Evolutionary conservation across 2,113 vertebrate genomes (phyloP), one percentile per base, ranked within the genome.

Genomic region (Cyphomyrus plagiostoma): DNA sequence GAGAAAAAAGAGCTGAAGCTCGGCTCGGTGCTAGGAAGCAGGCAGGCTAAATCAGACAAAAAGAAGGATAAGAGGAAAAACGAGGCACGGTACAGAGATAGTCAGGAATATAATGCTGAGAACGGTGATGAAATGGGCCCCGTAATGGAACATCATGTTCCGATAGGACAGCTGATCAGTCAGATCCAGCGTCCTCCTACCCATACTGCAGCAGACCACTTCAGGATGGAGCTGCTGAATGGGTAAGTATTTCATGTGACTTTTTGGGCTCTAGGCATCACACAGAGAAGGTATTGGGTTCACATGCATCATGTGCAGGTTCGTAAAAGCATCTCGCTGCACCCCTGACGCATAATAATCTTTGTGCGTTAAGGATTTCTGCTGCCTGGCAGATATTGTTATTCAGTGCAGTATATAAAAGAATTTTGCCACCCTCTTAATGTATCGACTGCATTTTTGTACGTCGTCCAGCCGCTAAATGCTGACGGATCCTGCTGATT

Each of bases 1-100:
- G 97, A 98, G 92, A 98, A 96, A 93, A 98, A 97, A 90, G 98
- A 98, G 70, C 49, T 93, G n/a, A 98, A 96, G 93, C 94, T 93
- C 15, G 95, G 94, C 88, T 96, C 96, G 0, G 95, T 96, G 87
- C 96, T 97, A 49, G 96, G 95, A 91, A 96, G 94, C 90, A 98
- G 96, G 91, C 96, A 96, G 93, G 80, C 93, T 39, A 98, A 96
- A 94, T 91, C 94, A 0, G 97, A 98, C 90, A 97, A 96, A 91
- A 97, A 95, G 91, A 98, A 97, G 92, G 97, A 98, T 2, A 97
- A 95, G 93, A 97, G 96, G 93, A 97, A 96, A 92, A 93, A 88
- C 0, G 96, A 97, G 5, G 93, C 91, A 3, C 95, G 94, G 66
- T 94, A 91, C 89, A 95, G 95, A 92, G 90, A 90, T 4, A 94